Conservation (phyloP, 2,888 invertebrate genomes). For the Agrotis exclamationis region DNA sequence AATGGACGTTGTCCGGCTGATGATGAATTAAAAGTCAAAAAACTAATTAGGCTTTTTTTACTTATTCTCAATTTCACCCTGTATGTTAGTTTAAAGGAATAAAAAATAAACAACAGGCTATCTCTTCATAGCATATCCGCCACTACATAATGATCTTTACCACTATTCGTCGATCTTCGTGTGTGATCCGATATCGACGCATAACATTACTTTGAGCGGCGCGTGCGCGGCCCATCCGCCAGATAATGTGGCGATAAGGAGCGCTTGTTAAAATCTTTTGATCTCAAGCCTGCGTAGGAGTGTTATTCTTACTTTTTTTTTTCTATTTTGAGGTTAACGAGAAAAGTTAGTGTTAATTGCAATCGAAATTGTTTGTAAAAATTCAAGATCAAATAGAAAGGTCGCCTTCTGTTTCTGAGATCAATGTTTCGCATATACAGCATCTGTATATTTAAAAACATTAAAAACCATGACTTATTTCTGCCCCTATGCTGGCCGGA, state of each 20-base stretch:
- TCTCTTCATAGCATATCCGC: constrained; percentile 22
- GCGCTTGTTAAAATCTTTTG: constrained; percentile 65
- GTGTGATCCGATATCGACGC: constrained; percentile 66
- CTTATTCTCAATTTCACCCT: too few relatives aligned
- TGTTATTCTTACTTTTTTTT: constrained; percentile 38
- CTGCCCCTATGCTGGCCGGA: too few relatives aligned
- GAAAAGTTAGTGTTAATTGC: neutral
- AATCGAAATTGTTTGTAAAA: neutral
- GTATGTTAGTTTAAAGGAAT: too few relatives aligned
- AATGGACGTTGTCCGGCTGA: too few relatives aligned
- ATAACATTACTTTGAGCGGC: constrained; percentile 67
- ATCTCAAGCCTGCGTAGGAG: constrained; percentile 56
- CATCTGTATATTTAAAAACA: too few relatives aligned
- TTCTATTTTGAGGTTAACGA: constrained; percentile 9
- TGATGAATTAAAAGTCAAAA: too few relatives aligned
- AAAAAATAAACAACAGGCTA: neutral
- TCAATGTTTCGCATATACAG: neutral
- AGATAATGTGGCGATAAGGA: constrained; percentile 62
- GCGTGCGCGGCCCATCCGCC: constrained; percentile 62
- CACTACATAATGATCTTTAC: constrained; percentile 4
- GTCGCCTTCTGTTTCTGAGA: too few relatives aligned
- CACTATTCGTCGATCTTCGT: constrained; percentile 53
- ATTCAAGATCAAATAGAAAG: neutral
- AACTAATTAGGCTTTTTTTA: too few relatives aligned
- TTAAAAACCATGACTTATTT: too few relatives aligned